Base-by-base conservation (phyloP, 1,140 invertebrate species). In the Tetramorium alpestre region DNA sequence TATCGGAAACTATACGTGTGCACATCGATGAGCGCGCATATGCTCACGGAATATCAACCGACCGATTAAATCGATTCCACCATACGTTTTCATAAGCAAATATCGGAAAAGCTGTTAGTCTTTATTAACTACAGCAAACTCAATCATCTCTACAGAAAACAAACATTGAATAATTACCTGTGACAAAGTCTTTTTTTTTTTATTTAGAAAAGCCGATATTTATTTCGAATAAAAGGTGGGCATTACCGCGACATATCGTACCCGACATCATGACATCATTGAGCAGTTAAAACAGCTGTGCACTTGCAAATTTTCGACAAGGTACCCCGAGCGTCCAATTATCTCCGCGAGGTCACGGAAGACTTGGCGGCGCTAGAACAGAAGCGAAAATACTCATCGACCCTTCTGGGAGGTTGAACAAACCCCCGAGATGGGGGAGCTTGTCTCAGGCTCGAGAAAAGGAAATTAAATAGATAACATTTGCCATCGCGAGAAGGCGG, bases 391-490 rank as follows among this genome's bases (percentile, higher is more conserved):
- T 87, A 75, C 64, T 62, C 70, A 49, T 56, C 38, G 73, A 33
- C 33, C 49, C 76, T 70, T 89, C 49, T 85, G 11, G 18, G 13
- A 58, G 65, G 47, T 47, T 41, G 75, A 80, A 80, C 41, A 77
- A 64, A 65, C 38, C 41, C 22, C 38, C 2, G n/a, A 11, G 67
- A 44, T 8, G n/a, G 47, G 70, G 16, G 33, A 64, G 64, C 51
- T 67, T 77, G 80, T 82, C 80, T 87, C 70, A 87, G 51, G 78
- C 56, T 16, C 44, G 65, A 86, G 84, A 41, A 88, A 86, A 92
- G 91, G 91, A 93, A 93, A 93, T 93, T 93, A 93, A 93, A 93
- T 92, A 93, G 92, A 93, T 93, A 93, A 92, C 90, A 92, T 92
- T 92, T 89, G 87, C 88, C 87, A 88, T 89, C 86, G 78, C 87